Evolutionary conservation across 2,888 invertebrate species (phyloP).

Genomic region (Adelphocoris suturalis): DNA sequence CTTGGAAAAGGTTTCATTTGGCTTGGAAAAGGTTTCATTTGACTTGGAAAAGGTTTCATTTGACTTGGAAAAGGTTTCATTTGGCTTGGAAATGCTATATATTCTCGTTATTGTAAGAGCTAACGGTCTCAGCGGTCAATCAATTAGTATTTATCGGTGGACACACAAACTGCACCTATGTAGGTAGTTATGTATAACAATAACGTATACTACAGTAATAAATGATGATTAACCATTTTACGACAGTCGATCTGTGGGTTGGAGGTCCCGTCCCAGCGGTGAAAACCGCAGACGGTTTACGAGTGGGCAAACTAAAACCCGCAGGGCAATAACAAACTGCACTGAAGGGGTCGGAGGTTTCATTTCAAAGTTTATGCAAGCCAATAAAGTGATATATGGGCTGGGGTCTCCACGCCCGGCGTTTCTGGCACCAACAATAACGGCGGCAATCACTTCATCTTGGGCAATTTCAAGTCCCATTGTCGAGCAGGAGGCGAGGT

Average conservation of each 20-base stretch:
- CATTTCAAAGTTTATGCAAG: conserved; percentile 19
- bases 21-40: no score
- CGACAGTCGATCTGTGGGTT: conserved; percentile 1
- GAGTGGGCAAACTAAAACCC: conserved; percentile 33
- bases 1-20: no score
- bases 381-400: conserved; percentile 39
- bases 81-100: no score
- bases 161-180: no score
- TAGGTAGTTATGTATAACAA: background rate
- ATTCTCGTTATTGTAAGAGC: no score
- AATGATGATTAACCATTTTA: background rate
- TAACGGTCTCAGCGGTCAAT: no score
- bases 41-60: no score
- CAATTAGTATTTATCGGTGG: no score
- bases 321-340: conserved; percentile 5
- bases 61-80: no score
- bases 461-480: conserved; percentile 16
- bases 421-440: background rate
- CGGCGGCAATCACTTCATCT: conserved; percentile 36
- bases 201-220: background rate
- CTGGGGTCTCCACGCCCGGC: background rate
- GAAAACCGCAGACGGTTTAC: conserved; percentile 12
- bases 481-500: background rate
- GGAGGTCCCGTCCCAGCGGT: background rate
- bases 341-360: background rate